Evolutionary conservation across 2,888 invertebrate genomes (phyloP).

Genomic region (Stegana nigrithorax): DNA sequence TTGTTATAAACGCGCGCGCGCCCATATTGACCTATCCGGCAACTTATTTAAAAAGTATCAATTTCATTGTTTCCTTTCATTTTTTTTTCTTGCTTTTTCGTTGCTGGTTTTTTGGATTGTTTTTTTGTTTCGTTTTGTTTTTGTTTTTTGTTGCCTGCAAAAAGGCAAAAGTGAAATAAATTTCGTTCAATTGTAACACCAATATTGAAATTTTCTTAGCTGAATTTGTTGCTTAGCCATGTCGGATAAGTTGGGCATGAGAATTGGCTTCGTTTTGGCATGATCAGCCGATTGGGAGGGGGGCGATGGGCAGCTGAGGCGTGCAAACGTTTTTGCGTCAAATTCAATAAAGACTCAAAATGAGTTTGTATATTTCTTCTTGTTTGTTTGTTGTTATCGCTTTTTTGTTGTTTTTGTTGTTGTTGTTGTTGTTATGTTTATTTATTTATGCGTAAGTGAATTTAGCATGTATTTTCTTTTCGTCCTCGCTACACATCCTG

Average conservation of each 20-base stretch:
- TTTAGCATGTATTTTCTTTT: too few species aligned
- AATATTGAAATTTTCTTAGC: conserved; percentile 51
- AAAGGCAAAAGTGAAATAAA: conserved; percentile 61
- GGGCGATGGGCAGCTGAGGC: too few species aligned
- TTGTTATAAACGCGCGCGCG: too few species aligned
- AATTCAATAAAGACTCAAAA: conserved; percentile 43
- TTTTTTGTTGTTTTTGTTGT: too few species aligned
- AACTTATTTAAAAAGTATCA: conserved; percentile 57
- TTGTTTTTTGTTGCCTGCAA: too few species aligned
- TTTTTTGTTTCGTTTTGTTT: conserved; percentile 16
- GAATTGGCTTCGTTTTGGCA: background rate
- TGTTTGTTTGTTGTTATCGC: too few species aligned
- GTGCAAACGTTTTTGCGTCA: too few species aligned
- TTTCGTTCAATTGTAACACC: conserved; percentile 41
- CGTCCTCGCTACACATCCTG: too few species aligned
- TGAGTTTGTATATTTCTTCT: conserved; percentile 21
- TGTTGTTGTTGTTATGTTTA: too few species aligned
- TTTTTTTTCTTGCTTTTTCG: background rate
- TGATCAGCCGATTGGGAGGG: background rate
- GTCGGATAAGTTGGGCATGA: conserved; percentile 38
- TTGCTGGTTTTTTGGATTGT: conserved; percentile 48
- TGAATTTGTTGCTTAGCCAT: conserved; percentile 59
- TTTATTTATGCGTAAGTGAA: too few species aligned
- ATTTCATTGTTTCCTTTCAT: conserved; percentile 52
- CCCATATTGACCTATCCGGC: too few species aligned